A percentile compares a stretch with the other conserved stretches of the same genome.
phyloP scores from a whole-genome alignment of 1,140 invertebrate genomes.

The Formica selysi region DNA sequence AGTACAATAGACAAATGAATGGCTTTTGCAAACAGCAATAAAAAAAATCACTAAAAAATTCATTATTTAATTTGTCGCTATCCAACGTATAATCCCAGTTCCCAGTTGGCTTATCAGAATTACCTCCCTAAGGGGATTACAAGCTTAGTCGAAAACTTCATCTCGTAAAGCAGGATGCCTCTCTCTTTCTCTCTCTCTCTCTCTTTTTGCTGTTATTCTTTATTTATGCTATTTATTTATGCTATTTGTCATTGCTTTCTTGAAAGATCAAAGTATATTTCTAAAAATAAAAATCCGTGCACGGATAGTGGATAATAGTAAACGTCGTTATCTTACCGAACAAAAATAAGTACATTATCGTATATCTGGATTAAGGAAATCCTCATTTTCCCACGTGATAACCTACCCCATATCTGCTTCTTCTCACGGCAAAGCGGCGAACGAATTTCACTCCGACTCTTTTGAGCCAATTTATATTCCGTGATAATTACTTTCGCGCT shows the following conservation, averaged over 20 bases:
- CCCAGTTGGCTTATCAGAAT: slow-evolving; percentile 24
- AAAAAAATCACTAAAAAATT: slow-evolving; percentile 5
- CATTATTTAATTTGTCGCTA: slow-evolving; percentile 4
- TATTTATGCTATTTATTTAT: not conserved
- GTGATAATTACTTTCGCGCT: slow-evolving; percentile 18
- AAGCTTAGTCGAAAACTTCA: slow-evolving; percentile 25
- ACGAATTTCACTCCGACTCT: not conserved
- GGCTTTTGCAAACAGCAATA: no score
- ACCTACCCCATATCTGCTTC: not conserved
- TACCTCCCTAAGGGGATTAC: slow-evolving; percentile 17
- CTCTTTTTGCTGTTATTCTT: not conserved
- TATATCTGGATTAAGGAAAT: not conserved
- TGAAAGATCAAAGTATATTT: not conserved
- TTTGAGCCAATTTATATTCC: slow-evolving; percentile 25
- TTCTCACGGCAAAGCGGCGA: not conserved
- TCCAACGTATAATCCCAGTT: not conserved
- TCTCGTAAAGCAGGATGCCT: not conserved
- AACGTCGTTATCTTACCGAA: not conserved
- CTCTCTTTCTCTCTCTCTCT: not conserved
- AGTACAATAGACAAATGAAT: not conserved
- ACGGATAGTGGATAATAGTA: not conserved
- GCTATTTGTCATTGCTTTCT: not conserved
- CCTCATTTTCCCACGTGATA: slow-evolving; percentile 25
- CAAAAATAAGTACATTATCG: not conserved
- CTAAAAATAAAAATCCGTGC: slow-evolving; percentile 17